Evolutionary conservation across 2,888 invertebrate species (phyloP).

Genomic region (Sthenelais limicola): DNA sequence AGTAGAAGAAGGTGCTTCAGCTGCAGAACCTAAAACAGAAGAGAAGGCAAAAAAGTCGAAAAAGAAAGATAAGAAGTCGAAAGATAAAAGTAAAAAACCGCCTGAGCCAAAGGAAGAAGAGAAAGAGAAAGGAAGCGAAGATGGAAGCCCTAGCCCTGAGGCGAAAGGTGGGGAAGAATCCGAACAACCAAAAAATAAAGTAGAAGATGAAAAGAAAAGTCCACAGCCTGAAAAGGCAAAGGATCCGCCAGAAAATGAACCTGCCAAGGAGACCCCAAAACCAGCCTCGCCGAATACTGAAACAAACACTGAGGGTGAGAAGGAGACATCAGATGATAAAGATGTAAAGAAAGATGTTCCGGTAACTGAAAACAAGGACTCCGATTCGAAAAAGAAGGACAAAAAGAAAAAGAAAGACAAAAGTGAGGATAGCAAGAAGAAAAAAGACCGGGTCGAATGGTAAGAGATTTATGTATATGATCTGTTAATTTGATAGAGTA

Average conservation of each 20-base stretch:
- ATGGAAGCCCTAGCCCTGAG: background rate
- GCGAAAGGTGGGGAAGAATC: background rate
- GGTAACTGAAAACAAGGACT: background rate
- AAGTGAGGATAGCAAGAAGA: conserved; percentile 14
- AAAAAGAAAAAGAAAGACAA: conserved; percentile 22
- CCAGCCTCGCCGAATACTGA: too few relatives aligned
- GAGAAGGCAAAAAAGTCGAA: too few relatives aligned
- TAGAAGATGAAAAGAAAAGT: conserved; percentile 5
- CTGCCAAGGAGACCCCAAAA: background rate
- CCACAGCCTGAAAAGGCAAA: conserved; percentile 9
- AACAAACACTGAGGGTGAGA: conserved; percentile 10
- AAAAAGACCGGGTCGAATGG: background rate
- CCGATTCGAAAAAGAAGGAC: background rate
- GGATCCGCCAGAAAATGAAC: background rate
- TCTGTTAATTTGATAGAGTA: too few relatives aligned
- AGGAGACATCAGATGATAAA: background rate
- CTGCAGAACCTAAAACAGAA: too few relatives aligned
- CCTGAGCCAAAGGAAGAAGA: background rate
- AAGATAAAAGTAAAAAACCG: background rate
- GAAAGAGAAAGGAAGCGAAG: background rate
- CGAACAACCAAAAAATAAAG: conserved; percentile 4
- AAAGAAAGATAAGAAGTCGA: conserved; percentile 3
- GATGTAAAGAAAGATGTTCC: background rate
- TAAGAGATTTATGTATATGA: too few relatives aligned
- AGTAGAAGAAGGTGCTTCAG: background rate